These are phyloP conservation scores for Elanus axillaris DNA, from an alignment of 2,113 vertebrate genomes.

Conservation along the genomic window DNA sequence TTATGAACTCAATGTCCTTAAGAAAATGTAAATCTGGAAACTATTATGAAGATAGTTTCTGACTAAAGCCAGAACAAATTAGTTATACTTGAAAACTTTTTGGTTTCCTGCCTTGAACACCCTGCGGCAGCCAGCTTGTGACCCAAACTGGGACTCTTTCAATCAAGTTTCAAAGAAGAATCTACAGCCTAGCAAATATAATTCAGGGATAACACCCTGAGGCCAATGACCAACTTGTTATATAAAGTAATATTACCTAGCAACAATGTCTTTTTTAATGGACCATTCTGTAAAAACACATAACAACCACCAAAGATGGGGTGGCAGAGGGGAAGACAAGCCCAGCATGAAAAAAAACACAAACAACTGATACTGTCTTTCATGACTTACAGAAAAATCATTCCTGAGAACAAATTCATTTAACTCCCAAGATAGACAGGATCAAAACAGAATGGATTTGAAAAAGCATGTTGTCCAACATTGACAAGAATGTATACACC, in stretches of 20 bases:
- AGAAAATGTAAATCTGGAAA: background rate
- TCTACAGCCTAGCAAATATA: background rate
- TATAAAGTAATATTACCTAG: background rate
- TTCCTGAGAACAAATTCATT: background rate
- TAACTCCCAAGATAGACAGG: background rate
- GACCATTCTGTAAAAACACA: background rate
- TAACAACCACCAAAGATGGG: background rate
- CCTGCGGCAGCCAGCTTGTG: background rate
- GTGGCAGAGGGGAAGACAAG: background rate
- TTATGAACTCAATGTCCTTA: background rate
- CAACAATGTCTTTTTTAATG: background rate
- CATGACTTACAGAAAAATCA: background rate
- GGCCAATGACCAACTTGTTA: background rate
- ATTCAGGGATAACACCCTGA: background rate
- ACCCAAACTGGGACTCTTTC: background rate
- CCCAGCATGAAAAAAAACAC: background rate
- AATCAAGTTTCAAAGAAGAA: constrained; percentile 19
- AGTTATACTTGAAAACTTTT: constrained; percentile 29
- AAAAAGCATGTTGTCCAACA: background rate
- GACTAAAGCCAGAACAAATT: constrained; percentile 48
- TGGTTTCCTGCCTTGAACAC: background rate
- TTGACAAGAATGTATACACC: background rate
- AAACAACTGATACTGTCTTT: background rate
- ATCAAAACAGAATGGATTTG: background rate
- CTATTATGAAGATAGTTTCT: constrained; percentile 6